Percentiles rank a stretch among this genome's conserved stretches.
These are phyloP conservation scores for Streptopelia turtur DNA, from an alignment of 2,797 vertebrate species.

Conservation along the genomic window DNA sequence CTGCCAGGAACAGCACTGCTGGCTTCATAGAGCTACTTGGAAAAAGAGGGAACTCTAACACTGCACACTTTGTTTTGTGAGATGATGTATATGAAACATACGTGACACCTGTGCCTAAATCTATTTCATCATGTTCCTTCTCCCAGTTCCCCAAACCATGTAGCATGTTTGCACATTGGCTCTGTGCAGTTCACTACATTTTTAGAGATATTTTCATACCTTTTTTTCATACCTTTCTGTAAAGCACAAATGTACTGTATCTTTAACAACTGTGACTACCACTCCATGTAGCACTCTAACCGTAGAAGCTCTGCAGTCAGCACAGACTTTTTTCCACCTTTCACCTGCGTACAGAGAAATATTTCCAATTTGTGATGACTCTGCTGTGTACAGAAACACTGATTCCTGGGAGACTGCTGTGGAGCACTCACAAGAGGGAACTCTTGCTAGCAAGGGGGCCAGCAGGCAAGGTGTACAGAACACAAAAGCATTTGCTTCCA, in stretches of 20 bases:
- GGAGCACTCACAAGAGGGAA: background rate
- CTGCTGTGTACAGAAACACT: background rate
- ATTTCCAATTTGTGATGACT: background rate
- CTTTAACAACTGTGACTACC: background rate
- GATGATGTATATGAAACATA: background rate
- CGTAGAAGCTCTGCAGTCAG: background rate
- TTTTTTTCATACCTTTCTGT: background rate
- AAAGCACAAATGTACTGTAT: background rate
- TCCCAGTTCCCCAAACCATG: background rate
- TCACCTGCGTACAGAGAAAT: background rate
- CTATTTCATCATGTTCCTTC: background rate
- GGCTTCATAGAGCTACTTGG: background rate
- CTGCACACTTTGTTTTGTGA: background rate
- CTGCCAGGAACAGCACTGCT: background rate
- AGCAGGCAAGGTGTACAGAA: background rate
- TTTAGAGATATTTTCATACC: background rate
- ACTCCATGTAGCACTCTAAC: accelerated
- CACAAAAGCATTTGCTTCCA: background rate
- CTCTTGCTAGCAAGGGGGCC: background rate
- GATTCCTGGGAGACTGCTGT: background rate
- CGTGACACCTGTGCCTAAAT: background rate
- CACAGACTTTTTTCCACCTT: background rate
- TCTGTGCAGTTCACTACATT: background rate
- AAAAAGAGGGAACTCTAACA: background rate
- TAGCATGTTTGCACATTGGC: background rate